phyloP scores from a whole-genome alignment of 1,140 invertebrate genomes.

The Diabrotica virgifera region DNA sequence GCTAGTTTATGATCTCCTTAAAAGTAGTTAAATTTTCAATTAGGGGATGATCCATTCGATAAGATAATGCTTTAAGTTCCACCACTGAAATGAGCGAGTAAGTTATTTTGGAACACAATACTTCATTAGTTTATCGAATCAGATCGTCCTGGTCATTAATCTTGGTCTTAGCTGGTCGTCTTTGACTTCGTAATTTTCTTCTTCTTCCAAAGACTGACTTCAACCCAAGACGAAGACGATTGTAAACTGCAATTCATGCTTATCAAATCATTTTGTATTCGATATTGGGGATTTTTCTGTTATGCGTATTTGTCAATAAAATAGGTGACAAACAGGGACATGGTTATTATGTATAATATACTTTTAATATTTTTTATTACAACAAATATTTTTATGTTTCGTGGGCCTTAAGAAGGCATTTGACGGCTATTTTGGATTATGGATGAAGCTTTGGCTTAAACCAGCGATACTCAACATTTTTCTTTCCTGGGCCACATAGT shows the following conservation, averaged over 20 bases:
- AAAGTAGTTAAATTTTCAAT: neutral
- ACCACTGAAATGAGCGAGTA: constrained; percentile 28
- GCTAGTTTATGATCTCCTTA: neutral
- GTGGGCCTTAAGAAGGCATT: too few species aligned
- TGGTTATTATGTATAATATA: too few species aligned
- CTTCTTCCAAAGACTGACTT: neutral
- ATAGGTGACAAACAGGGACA: neutral
- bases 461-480: too few species aligned
- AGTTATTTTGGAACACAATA: constrained; percentile 47
- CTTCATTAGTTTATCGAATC: constrained; percentile 49
- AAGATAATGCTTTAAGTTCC: neutral
- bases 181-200: constrained; percentile 6
- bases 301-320: neutral
- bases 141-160: constrained; percentile 45
- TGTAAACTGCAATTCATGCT: neutral
- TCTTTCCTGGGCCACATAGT: too few species aligned
- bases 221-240: neutral
- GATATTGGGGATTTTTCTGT: neutral
- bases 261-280: neutral
- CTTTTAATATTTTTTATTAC: too few species aligned
- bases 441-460: too few species aligned
- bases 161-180: constrained; percentile 26
- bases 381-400: too few species aligned
- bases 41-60: neutral
- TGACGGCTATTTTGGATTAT: too few species aligned